A percentile compares a stretch with the other conserved stretches of the same genome.
Evolutionary conservation across 2,888 invertebrate species (phyloP).

Genomic region (Alloscopus bannaensis): DNA sequence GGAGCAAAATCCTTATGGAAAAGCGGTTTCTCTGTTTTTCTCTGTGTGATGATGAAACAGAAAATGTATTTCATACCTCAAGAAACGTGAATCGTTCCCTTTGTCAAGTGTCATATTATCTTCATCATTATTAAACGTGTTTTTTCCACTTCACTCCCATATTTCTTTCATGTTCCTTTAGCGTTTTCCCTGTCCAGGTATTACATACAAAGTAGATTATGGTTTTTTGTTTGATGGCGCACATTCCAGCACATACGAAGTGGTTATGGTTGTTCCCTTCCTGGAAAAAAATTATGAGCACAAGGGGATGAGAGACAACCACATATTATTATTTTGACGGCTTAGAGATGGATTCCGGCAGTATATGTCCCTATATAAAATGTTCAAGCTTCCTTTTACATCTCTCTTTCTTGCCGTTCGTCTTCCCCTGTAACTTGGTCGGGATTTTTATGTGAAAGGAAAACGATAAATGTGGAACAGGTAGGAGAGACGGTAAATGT

Average conservation of each 20-base stretch:
- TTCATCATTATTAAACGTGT: slow-evolving; percentile 35
- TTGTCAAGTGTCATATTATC: slow-evolving; percentile 63
- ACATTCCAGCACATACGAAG: slow-evolving; percentile 47
- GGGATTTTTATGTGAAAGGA: no score
- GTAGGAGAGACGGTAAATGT: neutral
- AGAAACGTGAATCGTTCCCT: slow-evolving; percentile 47
- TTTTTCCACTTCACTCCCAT: slow-evolving; percentile 2
- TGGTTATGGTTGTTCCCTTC: slow-evolving; percentile 38
- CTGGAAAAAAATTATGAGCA: slow-evolving; percentile 54
- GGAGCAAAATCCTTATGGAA: no score
- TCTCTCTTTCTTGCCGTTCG: slow-evolving; percentile 30
- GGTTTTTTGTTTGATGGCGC: neutral
- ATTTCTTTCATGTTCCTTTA: neutral
- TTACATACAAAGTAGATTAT: neutral
- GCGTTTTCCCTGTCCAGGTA: no score
- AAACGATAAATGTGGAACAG: slow-evolving; percentile 21
- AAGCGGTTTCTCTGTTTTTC: neutral
- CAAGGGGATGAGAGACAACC: slow-evolving; percentile 51
- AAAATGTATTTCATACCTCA: slow-evolving; percentile 46
- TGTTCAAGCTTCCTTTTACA: neutral
- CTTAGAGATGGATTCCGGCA: slow-evolving; percentile 44
- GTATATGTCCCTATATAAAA: slow-evolving; percentile 14
- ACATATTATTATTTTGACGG: slow-evolving; percentile 52
- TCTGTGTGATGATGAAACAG: slow-evolving; percentile 42
- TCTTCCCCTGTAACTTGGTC: no score